Percentiles rank a stretch among this genome's conserved stretches.
Conservation (phyloP, 2,888 invertebrate species). For the Acanthopleura granulata region DNA sequence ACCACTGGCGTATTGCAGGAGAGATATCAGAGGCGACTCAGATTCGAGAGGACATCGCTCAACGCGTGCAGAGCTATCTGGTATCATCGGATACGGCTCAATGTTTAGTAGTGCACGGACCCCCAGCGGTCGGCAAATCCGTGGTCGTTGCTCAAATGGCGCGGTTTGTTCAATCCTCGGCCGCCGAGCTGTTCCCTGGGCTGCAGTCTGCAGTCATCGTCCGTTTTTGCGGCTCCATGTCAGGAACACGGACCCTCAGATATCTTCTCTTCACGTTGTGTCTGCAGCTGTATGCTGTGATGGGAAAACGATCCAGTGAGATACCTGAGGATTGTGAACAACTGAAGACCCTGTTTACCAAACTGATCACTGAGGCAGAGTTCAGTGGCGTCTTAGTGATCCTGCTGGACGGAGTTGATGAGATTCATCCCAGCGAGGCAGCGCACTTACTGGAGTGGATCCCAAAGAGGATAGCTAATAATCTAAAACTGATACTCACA, state of each 20-base stretch:
- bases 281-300: constrained; percentile 48
- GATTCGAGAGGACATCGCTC: not conserved
- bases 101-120: not conserved
- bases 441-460: constrained; percentile 60
- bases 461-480: constrained; percentile 48
- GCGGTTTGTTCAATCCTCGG: constrained; percentile 19
- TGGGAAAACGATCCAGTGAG: constrained; percentile 31
- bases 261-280: constrained; percentile 50
- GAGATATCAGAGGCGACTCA: not conserved
- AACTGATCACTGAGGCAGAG: constrained; percentile 44
- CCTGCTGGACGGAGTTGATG: constrained; percentile 54
- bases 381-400: constrained; percentile 53
- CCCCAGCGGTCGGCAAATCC: constrained; percentile 28
- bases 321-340: constrained; percentile 48
- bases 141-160: constrained; percentile 31
- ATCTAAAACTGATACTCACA: constrained; percentile 57
- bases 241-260: constrained; percentile 48
- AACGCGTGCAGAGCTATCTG: not conserved
- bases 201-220: constrained; percentile 31
- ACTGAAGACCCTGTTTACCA: constrained; percentile 45
- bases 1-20: not conserved
- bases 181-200: constrained; percentile 14
- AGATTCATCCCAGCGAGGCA: constrained; percentile 42
- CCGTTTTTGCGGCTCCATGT: constrained; percentile 59
- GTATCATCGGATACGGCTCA: not conserved